A percentile compares a stretch with the other conserved stretches of the same genome.
Conservation (phyloP, 2,113 vertebrate genomes). For the Leptodactylus fuscus region DNA sequence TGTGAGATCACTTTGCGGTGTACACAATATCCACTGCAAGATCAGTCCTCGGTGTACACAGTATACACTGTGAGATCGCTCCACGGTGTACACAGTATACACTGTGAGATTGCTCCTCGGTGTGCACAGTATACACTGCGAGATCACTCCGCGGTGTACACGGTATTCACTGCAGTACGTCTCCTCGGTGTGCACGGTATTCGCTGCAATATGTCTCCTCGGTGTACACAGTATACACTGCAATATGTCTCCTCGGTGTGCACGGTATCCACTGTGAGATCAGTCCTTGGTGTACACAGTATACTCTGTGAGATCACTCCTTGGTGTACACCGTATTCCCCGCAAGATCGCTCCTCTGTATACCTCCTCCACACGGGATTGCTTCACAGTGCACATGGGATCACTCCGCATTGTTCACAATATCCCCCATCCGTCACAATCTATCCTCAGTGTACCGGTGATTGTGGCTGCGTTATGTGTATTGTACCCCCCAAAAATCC, state of each 20-base stretch:
- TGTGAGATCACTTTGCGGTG: not conserved
- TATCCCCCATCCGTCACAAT: not conserved
- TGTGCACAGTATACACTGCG: too few species aligned
- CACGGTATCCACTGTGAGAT: not conserved
- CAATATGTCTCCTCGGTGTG: not conserved
- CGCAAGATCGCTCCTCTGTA: not conserved
- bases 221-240: not conserved
- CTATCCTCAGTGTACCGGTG: too few species aligned
- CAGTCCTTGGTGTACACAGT: not conserved
- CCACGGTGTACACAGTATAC: not conserved
- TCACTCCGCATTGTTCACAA: not conserved
- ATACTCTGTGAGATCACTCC: not conserved
- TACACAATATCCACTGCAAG: not conserved
- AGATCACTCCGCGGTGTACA: not conserved
- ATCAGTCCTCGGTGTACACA: not conserved
- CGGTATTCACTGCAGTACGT: rapidly evolving
- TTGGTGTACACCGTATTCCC: not conserved
- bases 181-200: not conserved
- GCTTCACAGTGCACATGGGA: not conserved
- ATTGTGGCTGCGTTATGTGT: too few species aligned
- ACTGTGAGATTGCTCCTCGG: not conserved
- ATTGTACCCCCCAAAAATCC: not conserved
- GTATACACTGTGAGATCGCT: not conserved
- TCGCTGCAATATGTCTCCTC: too few species aligned
- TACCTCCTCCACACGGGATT: not conserved